Evolutionary conservation across 2,888 invertebrate genomes (phyloP).

Genomic region (Subacronicta megacephala): DNA sequence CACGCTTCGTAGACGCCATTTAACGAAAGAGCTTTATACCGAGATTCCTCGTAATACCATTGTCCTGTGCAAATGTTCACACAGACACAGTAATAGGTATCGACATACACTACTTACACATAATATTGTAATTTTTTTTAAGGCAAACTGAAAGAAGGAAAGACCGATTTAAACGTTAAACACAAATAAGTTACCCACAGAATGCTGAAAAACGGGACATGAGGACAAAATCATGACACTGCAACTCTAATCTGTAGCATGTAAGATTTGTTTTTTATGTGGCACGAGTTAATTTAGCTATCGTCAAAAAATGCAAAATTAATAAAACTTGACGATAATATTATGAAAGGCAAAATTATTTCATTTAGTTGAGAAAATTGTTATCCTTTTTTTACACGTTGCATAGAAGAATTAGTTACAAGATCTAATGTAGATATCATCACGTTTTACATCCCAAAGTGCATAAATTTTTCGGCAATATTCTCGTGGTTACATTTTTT

Average conservation of each 20-base stretch:
- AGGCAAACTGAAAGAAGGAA: neutral
- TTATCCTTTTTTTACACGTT: too few species aligned
- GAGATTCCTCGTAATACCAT: slow-evolving; percentile 12
- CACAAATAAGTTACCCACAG: slow-evolving; percentile 14
- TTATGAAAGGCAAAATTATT: too few species aligned
- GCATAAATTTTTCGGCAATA: too few species aligned
- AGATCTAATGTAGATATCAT: too few species aligned
- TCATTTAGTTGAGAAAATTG: too few species aligned
- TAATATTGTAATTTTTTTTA: neutral
- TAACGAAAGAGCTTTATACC: slow-evolving; percentile 9
- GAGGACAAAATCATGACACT: slow-evolving; percentile 20
- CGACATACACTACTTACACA: neutral
- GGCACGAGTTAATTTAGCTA: too few species aligned
- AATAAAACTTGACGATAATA: too few species aligned
- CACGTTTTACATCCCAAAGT: too few species aligned
- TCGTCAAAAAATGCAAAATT: too few species aligned
- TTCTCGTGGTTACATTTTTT: too few species aligned
- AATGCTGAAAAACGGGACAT: neutral
- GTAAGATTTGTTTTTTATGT: too few species aligned
- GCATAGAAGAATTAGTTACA: too few species aligned
- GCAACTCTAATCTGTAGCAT: slow-evolving; percentile 17
- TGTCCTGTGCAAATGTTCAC: neutral
- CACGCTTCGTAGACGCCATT: slow-evolving; percentile 9
- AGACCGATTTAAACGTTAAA: slow-evolving; percentile 8
- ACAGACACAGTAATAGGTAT: neutral